Evolutionary conservation across 1,140 invertebrate genomes (phyloP).

Genomic region (Brachionus paranguensis): DNA sequence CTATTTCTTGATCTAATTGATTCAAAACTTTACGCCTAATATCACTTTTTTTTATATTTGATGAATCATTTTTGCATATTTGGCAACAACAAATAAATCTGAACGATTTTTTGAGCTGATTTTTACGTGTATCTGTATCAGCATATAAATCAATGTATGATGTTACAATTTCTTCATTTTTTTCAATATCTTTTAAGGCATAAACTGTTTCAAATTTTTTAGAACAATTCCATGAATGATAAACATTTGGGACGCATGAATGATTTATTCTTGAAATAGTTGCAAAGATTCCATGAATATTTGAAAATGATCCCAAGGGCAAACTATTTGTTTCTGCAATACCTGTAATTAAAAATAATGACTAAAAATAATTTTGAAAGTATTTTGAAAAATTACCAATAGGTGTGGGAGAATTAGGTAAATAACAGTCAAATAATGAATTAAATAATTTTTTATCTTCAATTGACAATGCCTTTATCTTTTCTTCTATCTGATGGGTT

Average conservation of each 20-base stretch:
- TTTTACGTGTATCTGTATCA: background rate
- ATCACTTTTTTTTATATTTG: slow-evolving; percentile 17
- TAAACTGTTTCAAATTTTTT: slow-evolving; percentile 1
- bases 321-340: slow-evolving; percentile 24
- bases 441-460: background rate
- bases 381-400: background rate
- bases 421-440: slow-evolving; percentile 5
- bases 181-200: background rate
- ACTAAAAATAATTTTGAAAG: background rate
- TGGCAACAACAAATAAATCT: background rate
- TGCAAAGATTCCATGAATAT: background rate
- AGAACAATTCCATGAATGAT: background rate
- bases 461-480: background rate
- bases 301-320: background rate
- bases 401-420: background rate
- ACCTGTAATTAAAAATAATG: background rate
- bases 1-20: slow-evolving; percentile 28
- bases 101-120: background rate
- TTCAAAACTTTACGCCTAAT: slow-evolving; percentile 14
- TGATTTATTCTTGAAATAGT: slow-evolving; percentile 19
- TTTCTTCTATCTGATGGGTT: background rate
- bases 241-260: slow-evolving; percentile 1
- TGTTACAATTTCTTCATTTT: background rate
- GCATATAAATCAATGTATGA: slow-evolving; percentile 23
- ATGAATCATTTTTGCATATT: background rate